Base-by-base conservation (phyloP, 2,888 invertebrate species). In the Leucoma salicis region DNA sequence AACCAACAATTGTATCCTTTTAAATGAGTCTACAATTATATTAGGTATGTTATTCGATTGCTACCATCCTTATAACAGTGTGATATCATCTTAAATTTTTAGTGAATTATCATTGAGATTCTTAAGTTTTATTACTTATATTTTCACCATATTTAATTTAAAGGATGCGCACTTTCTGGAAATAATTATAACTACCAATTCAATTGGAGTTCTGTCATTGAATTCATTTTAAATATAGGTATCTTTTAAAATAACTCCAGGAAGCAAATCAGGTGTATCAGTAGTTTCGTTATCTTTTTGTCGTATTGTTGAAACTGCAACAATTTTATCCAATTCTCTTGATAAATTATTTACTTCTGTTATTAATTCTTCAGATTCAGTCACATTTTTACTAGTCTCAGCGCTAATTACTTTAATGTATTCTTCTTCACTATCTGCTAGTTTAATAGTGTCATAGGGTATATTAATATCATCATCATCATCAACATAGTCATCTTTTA, bases 301-400 rank as follows among this genome's bases (percentile, higher is more conserved):
- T 14, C 11, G 12, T 5, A 15, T n/a, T 3, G 16, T 18, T 10
- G 14, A 7, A 5, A 15, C 10, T 8, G 11, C 14, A 14, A 14
- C 21, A 14, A 21, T 10, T 12, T 14, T 29, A 12, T 24, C 14
- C 24, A 34, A 24, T 13, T 18, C 7, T 2, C 34, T 16, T 5
- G 29, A 35, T 21, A 31, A 41, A 32, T 49, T 60, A n/a, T 55
- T 55, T 10, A 65, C 61, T 44, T 45, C 40, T 3, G 61, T 42
- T 10, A 65, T 53, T 24, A 61, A 55, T 21, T 63, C 57, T 6
- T 64, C 51, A 3, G 66, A 63, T 31, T 65, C 57, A 0, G 54
- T 55, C 31, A 59, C 60, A 13, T 63, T 62, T 45, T 58, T 62
- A 16, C 63, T 63, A 11, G 63, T 54, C 44, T 64, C 62, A 3